phyloP scores from a whole-genome alignment of 2,797 vertebrate genomes.

The Salmo trutta region DNA sequence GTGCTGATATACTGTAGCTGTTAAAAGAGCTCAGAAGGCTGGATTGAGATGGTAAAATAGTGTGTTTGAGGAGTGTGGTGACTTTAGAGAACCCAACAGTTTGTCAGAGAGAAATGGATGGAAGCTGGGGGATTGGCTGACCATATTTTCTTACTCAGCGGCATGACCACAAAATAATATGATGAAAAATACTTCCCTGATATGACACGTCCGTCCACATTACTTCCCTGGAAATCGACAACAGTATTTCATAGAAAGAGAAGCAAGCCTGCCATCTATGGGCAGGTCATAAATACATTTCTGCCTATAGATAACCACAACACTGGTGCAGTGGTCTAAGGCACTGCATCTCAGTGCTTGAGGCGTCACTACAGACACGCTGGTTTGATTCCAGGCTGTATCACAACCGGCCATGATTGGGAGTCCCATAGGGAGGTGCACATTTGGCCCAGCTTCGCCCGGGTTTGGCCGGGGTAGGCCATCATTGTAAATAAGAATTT shows the following conservation, averaged over 20 bases:
- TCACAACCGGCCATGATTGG: too few relatives aligned
- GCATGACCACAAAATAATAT: not conserved
- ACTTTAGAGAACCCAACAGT: not conserved
- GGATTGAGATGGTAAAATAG: not conserved
- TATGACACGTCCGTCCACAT: not conserved
- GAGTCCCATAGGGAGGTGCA: too few relatives aligned
- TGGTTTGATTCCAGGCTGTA: too few relatives aligned
- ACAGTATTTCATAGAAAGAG: not conserved
- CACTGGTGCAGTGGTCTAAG: not conserved
- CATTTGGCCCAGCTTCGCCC: too few relatives aligned
- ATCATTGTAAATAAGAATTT: too few relatives aligned
- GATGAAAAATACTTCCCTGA: constrained; percentile 3
- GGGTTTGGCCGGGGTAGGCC: too few relatives aligned
- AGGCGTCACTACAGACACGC: too few relatives aligned
- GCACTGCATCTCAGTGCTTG: not conserved
- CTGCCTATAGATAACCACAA: not conserved
- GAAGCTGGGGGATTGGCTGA: not conserved
- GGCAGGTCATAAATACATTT: not conserved
- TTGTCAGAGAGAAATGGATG: not conserved
- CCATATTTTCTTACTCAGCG: constrained; percentile 2
- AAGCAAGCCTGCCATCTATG: constrained; percentile 28
- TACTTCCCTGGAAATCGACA: not conserved
- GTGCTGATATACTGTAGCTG: constrained; percentile 11
- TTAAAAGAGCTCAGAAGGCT: not conserved
- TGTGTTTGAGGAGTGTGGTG: not conserved